Percentiles rank a stretch among this genome's conserved stretches.
phyloP scores from a whole-genome alignment of 2,888 invertebrate genomes.

The Acanthococcus lagerstroemiae region DNA sequence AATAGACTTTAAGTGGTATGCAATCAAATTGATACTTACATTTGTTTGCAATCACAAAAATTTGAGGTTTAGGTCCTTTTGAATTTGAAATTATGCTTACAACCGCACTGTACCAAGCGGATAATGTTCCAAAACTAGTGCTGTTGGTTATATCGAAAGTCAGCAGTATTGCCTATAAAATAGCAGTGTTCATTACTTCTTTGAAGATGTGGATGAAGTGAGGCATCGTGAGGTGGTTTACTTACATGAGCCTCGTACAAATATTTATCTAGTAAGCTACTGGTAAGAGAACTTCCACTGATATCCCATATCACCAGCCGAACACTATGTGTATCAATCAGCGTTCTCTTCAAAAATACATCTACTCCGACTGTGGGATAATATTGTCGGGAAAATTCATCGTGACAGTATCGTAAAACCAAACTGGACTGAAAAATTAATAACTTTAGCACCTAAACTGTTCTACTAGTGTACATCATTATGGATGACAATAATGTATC shows the following conservation, averaged over 20 bases:
- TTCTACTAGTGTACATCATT: neutral
- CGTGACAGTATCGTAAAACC: slow-evolving; percentile 55
- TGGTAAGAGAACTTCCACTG: slow-evolving; percentile 64
- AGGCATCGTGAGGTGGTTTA: slow-evolving; percentile 29
- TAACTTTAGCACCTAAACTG: neutral
- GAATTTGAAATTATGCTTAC: slow-evolving; percentile 27
- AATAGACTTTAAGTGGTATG: no score
- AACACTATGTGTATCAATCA: slow-evolving; percentile 50
- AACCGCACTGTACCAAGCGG: slow-evolving; percentile 54
- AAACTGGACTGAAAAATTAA: slow-evolving; percentile 49
- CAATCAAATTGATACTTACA: slow-evolving; percentile 36
- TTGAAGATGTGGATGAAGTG: neutral
- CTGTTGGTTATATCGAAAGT: slow-evolving; percentile 76
- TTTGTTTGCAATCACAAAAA: slow-evolving; percentile 32
- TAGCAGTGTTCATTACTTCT: neutral
- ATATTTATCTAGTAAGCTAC: slow-evolving; percentile 68
- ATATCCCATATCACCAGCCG: slow-evolving; percentile 74
- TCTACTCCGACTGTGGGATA: slow-evolving; percentile 61
- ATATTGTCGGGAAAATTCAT: slow-evolving; percentile 52
- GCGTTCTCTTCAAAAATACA: slow-evolving; percentile 57
- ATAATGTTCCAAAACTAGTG: slow-evolving; percentile 65
- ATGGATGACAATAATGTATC: neutral
- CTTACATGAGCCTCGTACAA: slow-evolving; percentile 59
- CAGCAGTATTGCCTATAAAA: slow-evolving; percentile 57
- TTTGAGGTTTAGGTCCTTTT: slow-evolving; percentile 42